A percentile compares a stretch with the other conserved stretches of the same genome.
Conservation (phyloP, 2,888 invertebrate species). For the Yponomeuta sedellus region DNA sequence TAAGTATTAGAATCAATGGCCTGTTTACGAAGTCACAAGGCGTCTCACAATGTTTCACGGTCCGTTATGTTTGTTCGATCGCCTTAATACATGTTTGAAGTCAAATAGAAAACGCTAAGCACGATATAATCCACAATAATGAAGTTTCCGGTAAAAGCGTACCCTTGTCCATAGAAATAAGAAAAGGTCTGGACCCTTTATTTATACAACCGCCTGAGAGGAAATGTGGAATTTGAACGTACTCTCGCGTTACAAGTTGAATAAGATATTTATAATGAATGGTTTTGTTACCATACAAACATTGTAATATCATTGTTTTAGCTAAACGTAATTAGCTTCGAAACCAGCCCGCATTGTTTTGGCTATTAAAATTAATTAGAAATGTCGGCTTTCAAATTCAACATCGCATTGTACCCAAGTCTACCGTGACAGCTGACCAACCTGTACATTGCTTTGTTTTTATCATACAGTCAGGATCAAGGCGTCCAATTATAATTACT, state of each 20-base stretch:
- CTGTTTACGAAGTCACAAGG: background rate
- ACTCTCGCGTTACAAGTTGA: background rate
- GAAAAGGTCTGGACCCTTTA: background rate
- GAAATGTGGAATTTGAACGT: background rate
- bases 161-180: background rate
- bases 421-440: no score
- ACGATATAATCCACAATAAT: conserved; percentile 3
- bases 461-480: no score
- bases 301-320: background rate
- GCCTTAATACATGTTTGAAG: background rate
- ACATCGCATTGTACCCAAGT: background rate
- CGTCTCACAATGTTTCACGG: background rate
- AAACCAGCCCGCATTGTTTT: background rate
- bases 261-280: background rate
- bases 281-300: background rate
- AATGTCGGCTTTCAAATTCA: background rate
- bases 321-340: background rate
- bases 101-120: background rate
- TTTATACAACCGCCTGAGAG: background rate
- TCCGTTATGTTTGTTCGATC: background rate
- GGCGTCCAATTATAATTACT: no score
- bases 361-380: background rate
- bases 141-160: conserved; percentile 2
- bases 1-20: no score
- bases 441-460: no score